These are phyloP conservation scores for Anthoscopus minutus DNA, from an alignment of 2,113 vertebrate genomes.

Conservation along the genomic window DNA sequence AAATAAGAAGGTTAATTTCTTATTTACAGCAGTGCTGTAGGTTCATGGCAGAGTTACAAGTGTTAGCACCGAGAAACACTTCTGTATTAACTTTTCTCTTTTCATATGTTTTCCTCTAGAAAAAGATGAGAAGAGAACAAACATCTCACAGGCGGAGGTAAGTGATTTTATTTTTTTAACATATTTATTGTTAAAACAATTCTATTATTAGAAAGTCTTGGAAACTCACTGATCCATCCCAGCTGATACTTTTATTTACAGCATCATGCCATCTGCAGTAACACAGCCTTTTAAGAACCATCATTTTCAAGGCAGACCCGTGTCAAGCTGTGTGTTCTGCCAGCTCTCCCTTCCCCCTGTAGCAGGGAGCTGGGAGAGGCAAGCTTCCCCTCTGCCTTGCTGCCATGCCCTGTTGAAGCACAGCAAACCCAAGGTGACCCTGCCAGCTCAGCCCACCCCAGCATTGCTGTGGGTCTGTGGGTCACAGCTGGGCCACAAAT, in stretches of 20 bases:
- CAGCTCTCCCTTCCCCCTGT: background rate
- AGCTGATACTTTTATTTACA: background rate
- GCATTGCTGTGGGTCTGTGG: background rate
- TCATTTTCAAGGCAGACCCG: background rate
- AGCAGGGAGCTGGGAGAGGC: background rate
- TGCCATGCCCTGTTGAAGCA: background rate
- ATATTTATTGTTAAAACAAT: background rate
- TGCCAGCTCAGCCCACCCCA: background rate
- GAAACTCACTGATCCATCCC: background rate
- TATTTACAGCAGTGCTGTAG: background rate
- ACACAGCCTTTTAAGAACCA: background rate
- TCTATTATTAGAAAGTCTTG: background rate
- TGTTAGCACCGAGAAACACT: background rate
- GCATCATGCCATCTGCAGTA: background rate
- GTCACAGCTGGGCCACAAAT: background rate
- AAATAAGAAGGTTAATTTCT: background rate
- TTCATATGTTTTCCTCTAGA: slow-evolving; percentile 63
- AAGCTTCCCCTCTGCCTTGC: background rate
- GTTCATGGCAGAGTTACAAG: background rate
- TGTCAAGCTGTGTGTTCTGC: background rate
- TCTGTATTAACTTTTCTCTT: background rate
- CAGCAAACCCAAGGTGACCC: background rate
- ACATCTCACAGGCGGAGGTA: slow-evolving; percentile 77
- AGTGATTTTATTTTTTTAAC: background rate
- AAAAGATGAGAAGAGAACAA: slow-evolving; percentile 79